Evolutionary conservation across 2,888 invertebrate species (phyloP).

Genomic region (Amphipyra tragopoginis): DNA sequence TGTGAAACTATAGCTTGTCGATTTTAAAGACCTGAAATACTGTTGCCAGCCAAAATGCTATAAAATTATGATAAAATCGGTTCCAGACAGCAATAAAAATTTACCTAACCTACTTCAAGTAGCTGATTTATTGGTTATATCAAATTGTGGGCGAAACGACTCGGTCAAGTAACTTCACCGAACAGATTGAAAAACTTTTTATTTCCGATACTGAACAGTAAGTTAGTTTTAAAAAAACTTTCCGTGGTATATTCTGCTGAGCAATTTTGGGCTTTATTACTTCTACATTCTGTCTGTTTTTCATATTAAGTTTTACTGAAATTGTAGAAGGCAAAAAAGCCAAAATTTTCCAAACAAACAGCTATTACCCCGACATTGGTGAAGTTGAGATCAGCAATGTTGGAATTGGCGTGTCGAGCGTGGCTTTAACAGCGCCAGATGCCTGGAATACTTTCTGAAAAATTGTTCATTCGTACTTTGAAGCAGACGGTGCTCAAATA

Average conservation of each 20-base stretch:
- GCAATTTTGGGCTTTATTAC: slow-evolving; percentile 31
- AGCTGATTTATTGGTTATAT: slow-evolving; percentile 55
- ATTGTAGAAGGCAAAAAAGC: slow-evolving; percentile 5
- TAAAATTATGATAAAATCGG: slow-evolving; percentile 22
- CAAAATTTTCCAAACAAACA: slow-evolving; percentile 15
- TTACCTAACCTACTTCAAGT: slow-evolving; percentile 43
- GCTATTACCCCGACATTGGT: slow-evolving; percentile 26
- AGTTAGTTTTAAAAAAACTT: slow-evolving; percentile 40
- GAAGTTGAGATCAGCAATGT: slow-evolving; percentile 31
- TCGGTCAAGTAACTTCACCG: slow-evolving; percentile 55
- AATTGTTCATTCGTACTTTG: slow-evolving; percentile 21
- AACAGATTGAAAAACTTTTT: slow-evolving; percentile 65
- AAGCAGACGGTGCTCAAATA: slow-evolving; percentile 8
- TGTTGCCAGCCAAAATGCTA: not conserved
- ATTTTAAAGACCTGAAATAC: not conserved
- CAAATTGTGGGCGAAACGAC: slow-evolving; percentile 47
- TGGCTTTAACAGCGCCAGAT: slow-evolving; percentile 20
- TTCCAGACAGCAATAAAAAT: slow-evolving; percentile 42
- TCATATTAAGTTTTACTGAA: slow-evolving; percentile 9
- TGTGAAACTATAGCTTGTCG: not conserved
- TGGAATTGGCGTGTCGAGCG: slow-evolving; percentile 31
- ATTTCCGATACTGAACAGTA: slow-evolving; percentile 55
- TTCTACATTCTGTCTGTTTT: slow-evolving; percentile 22
- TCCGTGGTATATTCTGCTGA: slow-evolving; percentile 15
- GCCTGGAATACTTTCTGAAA: slow-evolving; percentile 32